Evolutionary conservation across 2,113 vertebrate genomes (phyloP), one percentile per base, ranked within the genome.

Genomic region (Ameiurus melas): DNA sequence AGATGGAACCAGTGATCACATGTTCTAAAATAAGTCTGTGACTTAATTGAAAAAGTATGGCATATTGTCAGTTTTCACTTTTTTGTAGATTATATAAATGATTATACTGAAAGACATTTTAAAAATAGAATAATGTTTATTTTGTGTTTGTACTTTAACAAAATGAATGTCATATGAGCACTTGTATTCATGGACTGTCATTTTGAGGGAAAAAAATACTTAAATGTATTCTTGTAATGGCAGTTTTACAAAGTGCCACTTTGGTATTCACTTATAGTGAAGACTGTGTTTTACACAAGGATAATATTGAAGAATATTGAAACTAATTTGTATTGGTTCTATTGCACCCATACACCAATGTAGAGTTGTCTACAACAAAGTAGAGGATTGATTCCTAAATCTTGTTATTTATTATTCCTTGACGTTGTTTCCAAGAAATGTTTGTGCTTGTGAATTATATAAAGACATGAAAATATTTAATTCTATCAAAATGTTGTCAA

Each of bases 191-290:
- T 89, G 84, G 70, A 91, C 84, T 91, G 77, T 86, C 84, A 84
- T 82, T 89, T 86, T 84, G 64, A 75, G 73, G 68, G 83, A 84
- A 86, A 73, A 68, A 66, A 57, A 73, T 85, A 87, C 75, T 78
- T 85, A 47, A 39, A 89, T 87, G 84, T 89, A 86, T 86, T 87
- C 73, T 81, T 80, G 47, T 57, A 91, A 91, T 85, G 88, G 90
- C 90, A 91, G 86, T 91, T 91, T 85, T 80, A 84, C 78, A 89
- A 88, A 91, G 82, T 90, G 89, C 85, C 91, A 88, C 86, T 89
- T 92, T 91, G 92, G 95, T 95, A 95, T 95, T 96, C 95, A 96
- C 95, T 95, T 94, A 95, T 95, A 95, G 95, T 95, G 95, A 95
- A 94, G 93, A 93, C 89, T 92, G 64, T 88, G 77, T 66, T 87